These are phyloP conservation scores for Phalacrocorax pelagicus DNA, from an alignment of 2,113 vertebrate genomes.

Conservation along the genomic window DNA sequence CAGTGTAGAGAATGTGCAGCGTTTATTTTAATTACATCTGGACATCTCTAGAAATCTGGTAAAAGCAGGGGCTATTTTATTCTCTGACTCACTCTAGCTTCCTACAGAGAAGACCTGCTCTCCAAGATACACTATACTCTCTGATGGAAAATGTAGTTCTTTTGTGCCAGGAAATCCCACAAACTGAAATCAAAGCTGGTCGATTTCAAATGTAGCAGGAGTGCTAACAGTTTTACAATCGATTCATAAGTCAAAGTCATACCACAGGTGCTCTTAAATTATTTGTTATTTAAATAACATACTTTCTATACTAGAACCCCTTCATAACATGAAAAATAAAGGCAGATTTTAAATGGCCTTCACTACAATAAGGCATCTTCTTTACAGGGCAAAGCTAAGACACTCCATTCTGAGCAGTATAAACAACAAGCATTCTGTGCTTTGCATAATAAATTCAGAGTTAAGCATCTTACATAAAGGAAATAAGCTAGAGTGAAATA, in stretches of 20 bases:
- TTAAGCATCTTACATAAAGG: not conserved
- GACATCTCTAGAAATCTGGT: not conserved
- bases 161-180: not conserved
- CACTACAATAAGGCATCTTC: not conserved
- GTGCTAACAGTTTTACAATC: not conserved
- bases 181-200: not conserved
- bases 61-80: not conserved
- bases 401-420: not conserved
- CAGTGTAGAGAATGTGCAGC: not conserved
- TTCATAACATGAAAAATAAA: not conserved
- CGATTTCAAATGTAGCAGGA: not conserved
- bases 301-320: not conserved
- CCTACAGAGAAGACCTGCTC: not conserved
- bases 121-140: accelerated
- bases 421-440: not conserved
- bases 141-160: not conserved
- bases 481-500: not conserved
- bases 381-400: not conserved
- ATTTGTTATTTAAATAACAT: not conserved
- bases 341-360: not conserved
- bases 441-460: not conserved
- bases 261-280: not conserved
- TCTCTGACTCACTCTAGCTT: not conserved
- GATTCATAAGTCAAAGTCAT: not conserved
- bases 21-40: not conserved